Evolutionary conservation across 2,797 vertebrate species (phyloP).

Genomic region (Sorex maritimensis): DNA sequence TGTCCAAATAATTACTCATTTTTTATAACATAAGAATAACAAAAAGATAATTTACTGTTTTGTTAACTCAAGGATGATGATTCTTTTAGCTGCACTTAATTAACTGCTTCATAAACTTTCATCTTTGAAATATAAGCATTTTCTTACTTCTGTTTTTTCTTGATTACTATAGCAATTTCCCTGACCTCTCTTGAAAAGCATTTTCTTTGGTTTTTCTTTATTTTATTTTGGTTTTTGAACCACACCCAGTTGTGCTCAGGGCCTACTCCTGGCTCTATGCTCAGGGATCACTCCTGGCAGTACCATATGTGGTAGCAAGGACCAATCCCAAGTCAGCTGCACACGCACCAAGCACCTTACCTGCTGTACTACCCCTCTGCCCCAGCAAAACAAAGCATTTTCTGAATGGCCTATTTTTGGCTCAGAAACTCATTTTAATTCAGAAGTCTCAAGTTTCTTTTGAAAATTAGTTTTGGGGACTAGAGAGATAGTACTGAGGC

Average conservation of each 20-base stretch:
- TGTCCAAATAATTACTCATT: slow-evolving; percentile 12
- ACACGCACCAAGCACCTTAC: no score
- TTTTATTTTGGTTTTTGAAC: no score
- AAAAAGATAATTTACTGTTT: slow-evolving; percentile 48
- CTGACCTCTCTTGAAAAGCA: slow-evolving; percentile 61
- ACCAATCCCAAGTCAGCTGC: no score
- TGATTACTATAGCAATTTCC: slow-evolving; percentile 50
- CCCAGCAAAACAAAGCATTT: slow-evolving; percentile 30
- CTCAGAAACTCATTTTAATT: slow-evolving; percentile 40
- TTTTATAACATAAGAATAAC: slow-evolving; percentile 23
- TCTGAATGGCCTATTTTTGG: slow-evolving; percentile 52
- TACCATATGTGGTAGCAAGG: no score
- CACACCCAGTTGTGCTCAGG: no score
- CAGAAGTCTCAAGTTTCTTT: slow-evolving; percentile 49
- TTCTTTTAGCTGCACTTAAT: slow-evolving; percentile 10
- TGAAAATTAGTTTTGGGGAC: slow-evolving; percentile 34
- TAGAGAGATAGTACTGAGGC: no score
- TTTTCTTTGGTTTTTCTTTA: background rate
- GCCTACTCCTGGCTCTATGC: no score
- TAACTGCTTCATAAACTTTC: background rate
- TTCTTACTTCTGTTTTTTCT: slow-evolving; percentile 67
- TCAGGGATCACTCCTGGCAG: no score
- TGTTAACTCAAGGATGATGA: slow-evolving; percentile 18
- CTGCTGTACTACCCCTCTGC: no score
- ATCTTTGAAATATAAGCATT: slow-evolving; percentile 13